Conservation (phyloP, 2,888 invertebrate species). For the Apocheima hispidaria region DNA sequence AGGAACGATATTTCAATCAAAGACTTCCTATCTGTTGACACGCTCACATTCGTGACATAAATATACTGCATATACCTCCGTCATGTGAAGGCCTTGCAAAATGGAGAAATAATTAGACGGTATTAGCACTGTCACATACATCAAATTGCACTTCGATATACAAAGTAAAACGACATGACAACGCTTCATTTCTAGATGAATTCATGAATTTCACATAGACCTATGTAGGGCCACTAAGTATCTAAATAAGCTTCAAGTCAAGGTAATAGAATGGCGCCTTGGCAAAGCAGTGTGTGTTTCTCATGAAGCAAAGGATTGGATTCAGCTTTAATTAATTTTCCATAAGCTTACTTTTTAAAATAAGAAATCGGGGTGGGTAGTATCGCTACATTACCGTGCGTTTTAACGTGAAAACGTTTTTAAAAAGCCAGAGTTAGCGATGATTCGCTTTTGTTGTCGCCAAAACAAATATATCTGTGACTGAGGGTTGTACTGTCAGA, state of each 20-base stretch:
- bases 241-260: background rate
- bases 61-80: conserved; percentile 1
- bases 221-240: background rate
- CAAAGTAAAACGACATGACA: conserved; percentile 3
- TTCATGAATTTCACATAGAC: background rate
- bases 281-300: too few relatives aligned
- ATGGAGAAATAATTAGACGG: conserved; percentile 10
- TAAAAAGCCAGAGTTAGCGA: too few relatives aligned
- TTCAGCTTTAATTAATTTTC: too few relatives aligned
- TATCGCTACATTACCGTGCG: too few relatives aligned
- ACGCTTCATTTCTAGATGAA: background rate
- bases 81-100: conserved; percentile 13
- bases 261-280: background rate
- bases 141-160: background rate
- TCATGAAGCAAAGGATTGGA: too few relatives aligned
- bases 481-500: too few relatives aligned
- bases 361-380: too few relatives aligned
- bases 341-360: too few relatives aligned
- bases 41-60: conserved; percentile 5
- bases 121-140: conserved; percentile 6
- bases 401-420: too few relatives aligned
- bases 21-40: background rate
- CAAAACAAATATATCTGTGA: too few relatives aligned
- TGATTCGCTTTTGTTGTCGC: too few relatives aligned
- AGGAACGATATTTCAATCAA: background rate